Percentiles rank a stretch among this genome's conserved stretches.
These are phyloP conservation scores for Philopedon plagiatum DNA, from an alignment of 2,888 invertebrate species.

Conservation along the genomic window DNA sequence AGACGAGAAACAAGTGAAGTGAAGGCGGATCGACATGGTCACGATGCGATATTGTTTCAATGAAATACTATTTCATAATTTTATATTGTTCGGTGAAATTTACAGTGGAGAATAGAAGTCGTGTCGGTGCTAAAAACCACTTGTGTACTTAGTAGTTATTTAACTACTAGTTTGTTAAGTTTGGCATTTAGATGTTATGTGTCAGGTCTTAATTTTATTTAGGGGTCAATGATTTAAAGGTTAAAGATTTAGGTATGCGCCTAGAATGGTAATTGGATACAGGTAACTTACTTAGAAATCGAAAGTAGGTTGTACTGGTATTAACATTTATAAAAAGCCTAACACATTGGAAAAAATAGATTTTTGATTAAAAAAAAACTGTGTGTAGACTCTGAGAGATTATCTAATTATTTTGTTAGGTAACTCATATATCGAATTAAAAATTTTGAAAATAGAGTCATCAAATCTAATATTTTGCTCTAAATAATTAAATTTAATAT, in stretches of 20 bases:
- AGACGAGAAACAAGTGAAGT: constrained; percentile 46
- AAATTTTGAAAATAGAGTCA: too few species aligned
- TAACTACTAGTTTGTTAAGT: constrained; percentile 29
- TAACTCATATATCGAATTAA: too few species aligned
- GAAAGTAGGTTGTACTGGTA: not conserved
- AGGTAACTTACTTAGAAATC: not conserved
- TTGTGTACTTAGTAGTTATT: constrained; percentile 28
- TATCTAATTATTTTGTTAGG: too few species aligned
- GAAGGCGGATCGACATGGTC: constrained; percentile 47
- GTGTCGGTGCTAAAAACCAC: constrained; percentile 24
- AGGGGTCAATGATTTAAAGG: constrained; percentile 16
- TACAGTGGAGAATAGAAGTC: constrained; percentile 31
- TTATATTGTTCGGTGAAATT: constrained; percentile 38
- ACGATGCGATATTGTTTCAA: constrained; percentile 45
- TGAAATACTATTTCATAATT: constrained; percentile 42
- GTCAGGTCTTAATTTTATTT: constrained; percentile 26
- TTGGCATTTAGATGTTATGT: constrained; percentile 30
- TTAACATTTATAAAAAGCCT: not conserved
- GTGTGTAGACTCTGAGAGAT: too few species aligned
- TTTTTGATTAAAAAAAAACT: too few species aligned
- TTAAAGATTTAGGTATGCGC: constrained; percentile 8
- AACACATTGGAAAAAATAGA: too few species aligned
- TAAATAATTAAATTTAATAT: too few species aligned
- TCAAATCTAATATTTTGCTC: too few species aligned
- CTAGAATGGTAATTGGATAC: constrained; percentile 9